Base-by-base conservation (phyloP, 2,888 invertebrate genomes). In the Macrophya alboannulata region DNA sequence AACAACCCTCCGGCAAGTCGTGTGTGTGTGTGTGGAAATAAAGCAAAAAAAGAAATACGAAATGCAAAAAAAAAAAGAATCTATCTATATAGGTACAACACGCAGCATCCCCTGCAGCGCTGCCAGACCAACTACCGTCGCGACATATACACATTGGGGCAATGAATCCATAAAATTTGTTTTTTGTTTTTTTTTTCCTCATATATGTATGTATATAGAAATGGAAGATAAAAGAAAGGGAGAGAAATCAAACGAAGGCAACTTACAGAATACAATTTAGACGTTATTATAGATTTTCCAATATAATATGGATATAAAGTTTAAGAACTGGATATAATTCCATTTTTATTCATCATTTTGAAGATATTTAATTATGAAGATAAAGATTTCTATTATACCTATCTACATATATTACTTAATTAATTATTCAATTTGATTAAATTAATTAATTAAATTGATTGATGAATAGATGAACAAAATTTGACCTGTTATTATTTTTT, bases 81-180 rank as follows among this genome's bases (percentile, higher is more conserved):
- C 21, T 31, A 37, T 37, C 21, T 37, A 17, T 68, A 37, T 68
- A 68, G 37, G 12, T 31, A 62, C 37, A 15, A 12, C 68, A 37
- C 48, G 15, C 68, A 68, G 68, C 68, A 68, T 68, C 68, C 55
- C 68, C 25, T 25, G 62, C 25, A 25, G 68, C 37, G 68, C 37
- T 37, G 9, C 25, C 21, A 21, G 25, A 25, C 62, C 25, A 31
- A 55, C 55, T 55, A 55, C 5, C 68, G 17, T 68, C 37, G 68
- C 31, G 68, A 31, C 25, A 68, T 25, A 62, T 31, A 68, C 37
- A 68, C 68, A 68, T 25, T 68, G 37, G 68, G 68, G 31, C 68
- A 37, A 37, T 68, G 68, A 68, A 68, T 68, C 68, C 68, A 68
- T 68, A 37, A 31, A 68, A 62, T 62, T 62, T 62, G 8, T 25